Evolutionary conservation across 35 echinoderm and acorn worm genomes (phyloP), one percentile per base, ranked within the genome.

Genomic region (Apostichopus japonicus): DNA sequence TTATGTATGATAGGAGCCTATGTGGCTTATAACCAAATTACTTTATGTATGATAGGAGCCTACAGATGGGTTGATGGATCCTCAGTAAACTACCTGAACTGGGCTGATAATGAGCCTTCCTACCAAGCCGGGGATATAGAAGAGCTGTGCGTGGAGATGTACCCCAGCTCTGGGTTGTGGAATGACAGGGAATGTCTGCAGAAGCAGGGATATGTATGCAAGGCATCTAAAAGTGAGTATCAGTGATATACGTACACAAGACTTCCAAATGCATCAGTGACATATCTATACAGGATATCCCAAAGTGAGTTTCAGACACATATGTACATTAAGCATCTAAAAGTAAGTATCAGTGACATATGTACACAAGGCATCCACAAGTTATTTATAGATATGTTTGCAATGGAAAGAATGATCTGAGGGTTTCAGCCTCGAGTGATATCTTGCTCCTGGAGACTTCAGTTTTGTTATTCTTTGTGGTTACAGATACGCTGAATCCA

Each of bases 121-220:
- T 92, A 77, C 14, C 33, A 57, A 0, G 21, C 25, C 17, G 73
- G 92, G 13, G 94, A 86, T 0, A 86, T 87, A 14, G 17, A 61
- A 33, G 96, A 98, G 58, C 58, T 93, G 54, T 98, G 96, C 23
- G 96, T 94, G 10, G 96, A 98, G 81, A 79, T 98, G 83, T 94
- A 90, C 22, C 86, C 73, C 23, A 23, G 72, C 19, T 54, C 22
- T 6, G 95, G 95, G 14, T 21, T 25, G 17, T 96, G 95, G 96
- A 93, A 93, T 80, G 94, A 98, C 77, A 62, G 95, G 14, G 94
- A 95, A 33, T 98, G 96, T 83, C 11, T 87, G 44, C 52, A 56
- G 0, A 52, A 93, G 77, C 27, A 33, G 27, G 1, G 27, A 33
- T 1, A 72, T 13, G 1, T 72, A 1, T n/a, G 1, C 67, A n/a